Evolutionary conservation across 1,140 invertebrate species (phyloP).

Genomic region (Chymomyza costata): DNA sequence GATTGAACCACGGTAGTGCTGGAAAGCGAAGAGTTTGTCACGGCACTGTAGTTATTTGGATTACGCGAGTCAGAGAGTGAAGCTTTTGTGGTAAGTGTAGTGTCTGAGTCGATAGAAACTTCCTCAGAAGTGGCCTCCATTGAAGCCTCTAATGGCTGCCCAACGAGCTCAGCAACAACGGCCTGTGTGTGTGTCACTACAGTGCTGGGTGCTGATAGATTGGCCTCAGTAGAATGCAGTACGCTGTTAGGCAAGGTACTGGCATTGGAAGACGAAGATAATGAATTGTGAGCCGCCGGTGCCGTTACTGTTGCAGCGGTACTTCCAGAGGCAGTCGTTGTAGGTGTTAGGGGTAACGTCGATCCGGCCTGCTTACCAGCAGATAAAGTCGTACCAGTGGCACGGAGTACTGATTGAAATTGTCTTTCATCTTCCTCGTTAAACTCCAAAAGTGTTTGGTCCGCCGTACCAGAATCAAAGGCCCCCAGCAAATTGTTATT

Average conservation of each 20-base stretch:
- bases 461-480: conserved; percentile 80
- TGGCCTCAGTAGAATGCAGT: conserved; percentile 48
- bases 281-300: conserved; percentile 7
- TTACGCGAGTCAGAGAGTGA: conserved; percentile 85
- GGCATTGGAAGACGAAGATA: neutral
- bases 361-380: conserved; percentile 35
- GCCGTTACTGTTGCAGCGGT: too few relatives aligned
- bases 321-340: too few relatives aligned
- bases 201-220: conserved; percentile 43
- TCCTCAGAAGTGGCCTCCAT: conserved; percentile 74
- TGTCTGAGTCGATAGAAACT: conserved; percentile 76
- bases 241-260: conserved; percentile 22
- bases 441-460: conserved; percentile 82
- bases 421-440: conserved; percentile 89
- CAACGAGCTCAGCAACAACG: conserved; percentile 32
- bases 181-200: conserved; percentile 7
- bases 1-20: conserved; percentile 40
- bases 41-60: conserved; percentile 78
- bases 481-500: conserved; percentile 80
- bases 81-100: conserved; percentile 79
- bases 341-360: too few relatives aligned
- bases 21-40: conserved; percentile 42
- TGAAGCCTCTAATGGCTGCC: too few relatives aligned
- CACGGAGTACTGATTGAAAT: conserved; percentile 80
- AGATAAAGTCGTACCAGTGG: conserved; percentile 76